phyloP scores from a whole-genome alignment of 2,797 vertebrate genomes.

The Spizella passerina region DNA sequence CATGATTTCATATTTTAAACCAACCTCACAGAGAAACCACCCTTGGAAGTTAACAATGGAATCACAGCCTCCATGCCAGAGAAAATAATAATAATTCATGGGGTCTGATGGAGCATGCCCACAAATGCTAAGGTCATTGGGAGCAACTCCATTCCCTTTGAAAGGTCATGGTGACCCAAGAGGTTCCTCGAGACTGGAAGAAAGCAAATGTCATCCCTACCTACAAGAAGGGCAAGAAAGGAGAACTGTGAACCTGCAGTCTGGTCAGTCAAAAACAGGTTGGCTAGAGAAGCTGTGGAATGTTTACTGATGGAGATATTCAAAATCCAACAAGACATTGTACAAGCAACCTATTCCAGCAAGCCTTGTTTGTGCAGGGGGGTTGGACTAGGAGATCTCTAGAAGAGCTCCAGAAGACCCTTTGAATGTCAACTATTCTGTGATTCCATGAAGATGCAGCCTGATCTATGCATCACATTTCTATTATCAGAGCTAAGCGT shows the following conservation, averaged over 20 bases:
- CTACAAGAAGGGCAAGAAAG: neutral
- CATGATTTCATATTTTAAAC: neutral
- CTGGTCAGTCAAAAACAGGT: neutral
- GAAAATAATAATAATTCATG: neutral
- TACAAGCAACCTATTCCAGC: neutral
- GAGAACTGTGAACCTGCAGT: neutral
- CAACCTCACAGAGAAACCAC: neutral
- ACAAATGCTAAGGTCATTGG: neutral
- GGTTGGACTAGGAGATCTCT: neutral
- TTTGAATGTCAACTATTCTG: neutral
- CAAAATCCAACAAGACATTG: neutral
- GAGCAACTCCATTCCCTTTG: neutral
- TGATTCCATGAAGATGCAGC: neutral
- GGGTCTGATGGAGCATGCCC: neutral
- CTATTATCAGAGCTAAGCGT: neutral
- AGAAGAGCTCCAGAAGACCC: neutral
- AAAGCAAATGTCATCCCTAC: neutral
- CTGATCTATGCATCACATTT: neutral
- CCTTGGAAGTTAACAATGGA: neutral
- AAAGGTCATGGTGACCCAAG: neutral
- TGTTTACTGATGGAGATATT: neutral
- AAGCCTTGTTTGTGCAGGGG: neutral
- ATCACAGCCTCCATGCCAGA: neutral
- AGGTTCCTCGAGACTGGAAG: neutral
- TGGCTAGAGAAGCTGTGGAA: neutral